Percentiles rank a stretch among this genome's conserved stretches.
These are phyloP conservation scores for Epiblema foenella DNA, from an alignment of 2,888 invertebrate genomes.

Conservation along the genomic window DNA sequence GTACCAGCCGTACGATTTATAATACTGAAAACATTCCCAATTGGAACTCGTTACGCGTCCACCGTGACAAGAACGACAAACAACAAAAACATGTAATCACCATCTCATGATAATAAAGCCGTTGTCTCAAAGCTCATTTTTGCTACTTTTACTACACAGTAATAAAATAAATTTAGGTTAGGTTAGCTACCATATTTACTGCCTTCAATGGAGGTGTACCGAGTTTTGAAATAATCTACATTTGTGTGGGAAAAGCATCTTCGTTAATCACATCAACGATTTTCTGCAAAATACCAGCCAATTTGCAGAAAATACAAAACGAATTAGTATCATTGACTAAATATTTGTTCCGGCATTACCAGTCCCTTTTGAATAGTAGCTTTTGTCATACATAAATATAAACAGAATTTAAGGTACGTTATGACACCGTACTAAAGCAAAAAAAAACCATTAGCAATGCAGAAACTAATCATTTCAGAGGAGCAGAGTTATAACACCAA, in stretches of 20 bases:
- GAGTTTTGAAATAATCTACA: background rate
- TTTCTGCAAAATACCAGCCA: slow-evolving; percentile 1
- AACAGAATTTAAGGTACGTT: background rate
- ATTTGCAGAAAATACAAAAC: background rate
- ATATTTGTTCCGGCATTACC: background rate
- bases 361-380: background rate
- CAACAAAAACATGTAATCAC: background rate
- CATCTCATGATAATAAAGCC: background rate
- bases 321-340: background rate
- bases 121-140: too few species aligned
- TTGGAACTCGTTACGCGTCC: background rate
- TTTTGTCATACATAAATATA: background rate
- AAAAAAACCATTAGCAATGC: too few species aligned
- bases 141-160: too few species aligned
- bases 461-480: too few species aligned
- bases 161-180: too few species aligned
- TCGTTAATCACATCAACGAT: background rate
- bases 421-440: too few species aligned
- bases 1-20: slow-evolving; percentile 22
- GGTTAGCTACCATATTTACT: too few species aligned
- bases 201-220: too few species aligned
- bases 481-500: too few species aligned
- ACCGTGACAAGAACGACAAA: background rate
- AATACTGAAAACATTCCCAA: slow-evolving; percentile 12
- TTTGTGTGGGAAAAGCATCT: background rate